Evolutionary conservation across 1,140 invertebrate species (phyloP), one percentile per base, ranked within the genome.

Genomic region (Bombyx mandarina): DNA sequence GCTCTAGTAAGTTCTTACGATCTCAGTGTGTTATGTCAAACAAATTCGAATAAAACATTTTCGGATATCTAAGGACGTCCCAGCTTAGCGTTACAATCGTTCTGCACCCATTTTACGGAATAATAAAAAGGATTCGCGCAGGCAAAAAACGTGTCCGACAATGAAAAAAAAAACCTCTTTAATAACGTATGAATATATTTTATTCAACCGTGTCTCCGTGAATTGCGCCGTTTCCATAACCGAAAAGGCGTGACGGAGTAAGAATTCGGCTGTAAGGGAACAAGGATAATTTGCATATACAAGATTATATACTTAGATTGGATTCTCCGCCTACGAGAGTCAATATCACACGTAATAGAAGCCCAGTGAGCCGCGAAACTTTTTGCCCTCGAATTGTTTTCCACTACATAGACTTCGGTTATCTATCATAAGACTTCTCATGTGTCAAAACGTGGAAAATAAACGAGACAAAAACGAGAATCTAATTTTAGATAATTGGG

Each of bases 271-370:
- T 73, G 72, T 69, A 72, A 71, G 72, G 64, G 77, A 66, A 71
- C 75, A 73, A 70, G 71, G 68, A 66, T 71, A 63, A 79, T 82
- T 80, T 82, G 67, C 76, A 82, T 79, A 79, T 72, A 81, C 75
- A 79, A 71, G 77, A 78, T 79, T 78, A 79, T 79, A 74, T 76
- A 80, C 71, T 77, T 72, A 69, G 69, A 76, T 79, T 73, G 67
- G 70, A 70, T 62, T 64, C 63, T 62, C 64, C 59, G 66, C 60
- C 57, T 65, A 64, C 61, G 67, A 65, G 73, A 82, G 69, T 76
- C 76, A 71, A 79, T 79, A 77, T 79, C 70, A 74, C 72, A 75
- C 66, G 73, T 75, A 75, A 77, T 79, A 71, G 73, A 66, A 66
- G 65, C 62, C 70, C 64, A 69, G 65, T 61, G 70, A 66, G 70